A percentile compares a stretch with the other conserved stretches of the same genome.
phyloP scores from a whole-genome alignment of 2,113 vertebrate species.

The Malurus melanocephalus region DNA sequence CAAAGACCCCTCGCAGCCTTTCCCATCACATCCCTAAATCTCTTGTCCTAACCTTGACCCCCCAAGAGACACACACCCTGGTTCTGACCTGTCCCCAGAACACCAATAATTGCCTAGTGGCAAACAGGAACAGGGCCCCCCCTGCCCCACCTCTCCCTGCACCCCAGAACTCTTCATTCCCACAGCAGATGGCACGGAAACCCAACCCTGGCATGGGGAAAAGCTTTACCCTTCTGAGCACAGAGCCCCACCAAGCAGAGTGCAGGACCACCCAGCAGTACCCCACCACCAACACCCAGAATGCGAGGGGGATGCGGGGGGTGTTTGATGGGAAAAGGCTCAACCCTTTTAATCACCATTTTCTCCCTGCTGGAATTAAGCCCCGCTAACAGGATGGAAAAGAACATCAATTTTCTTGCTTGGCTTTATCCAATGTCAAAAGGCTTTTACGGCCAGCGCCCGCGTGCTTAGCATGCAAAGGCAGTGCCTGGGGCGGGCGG shows the following conservation, averaged over 20 bases:
- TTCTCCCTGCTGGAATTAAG: constrained; percentile 61
- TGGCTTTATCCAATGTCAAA: constrained; percentile 70
- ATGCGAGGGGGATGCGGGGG: fast-evolving
- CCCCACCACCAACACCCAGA: background rate
- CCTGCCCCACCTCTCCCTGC: background rate
- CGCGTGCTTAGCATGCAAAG: constrained; percentile 55
- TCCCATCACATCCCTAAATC: background rate
- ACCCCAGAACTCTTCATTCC: background rate
- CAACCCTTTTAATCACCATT: constrained; percentile 63
- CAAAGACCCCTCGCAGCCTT: background rate
- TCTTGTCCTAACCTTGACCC: background rate
- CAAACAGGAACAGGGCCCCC: background rate
- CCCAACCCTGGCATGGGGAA: fast-evolving
- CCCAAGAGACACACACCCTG: fast-evolving
- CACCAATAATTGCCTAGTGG: fast-evolving
- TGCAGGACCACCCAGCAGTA: background rate
- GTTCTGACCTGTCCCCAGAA: background rate
- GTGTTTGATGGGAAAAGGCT: background rate
- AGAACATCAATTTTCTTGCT: constrained; percentile 70
- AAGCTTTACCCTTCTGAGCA: background rate
- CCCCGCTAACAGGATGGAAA: constrained; percentile 66
- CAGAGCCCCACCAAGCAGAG: background rate
- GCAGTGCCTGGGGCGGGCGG: background rate
- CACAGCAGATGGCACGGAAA: background rate
- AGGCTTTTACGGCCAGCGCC: constrained; percentile 53